A percentile compares a stretch with the other conserved stretches of the same genome.
Evolutionary conservation across 2,888 invertebrate species (phyloP).

Genomic region (Acleris sparsana): DNA sequence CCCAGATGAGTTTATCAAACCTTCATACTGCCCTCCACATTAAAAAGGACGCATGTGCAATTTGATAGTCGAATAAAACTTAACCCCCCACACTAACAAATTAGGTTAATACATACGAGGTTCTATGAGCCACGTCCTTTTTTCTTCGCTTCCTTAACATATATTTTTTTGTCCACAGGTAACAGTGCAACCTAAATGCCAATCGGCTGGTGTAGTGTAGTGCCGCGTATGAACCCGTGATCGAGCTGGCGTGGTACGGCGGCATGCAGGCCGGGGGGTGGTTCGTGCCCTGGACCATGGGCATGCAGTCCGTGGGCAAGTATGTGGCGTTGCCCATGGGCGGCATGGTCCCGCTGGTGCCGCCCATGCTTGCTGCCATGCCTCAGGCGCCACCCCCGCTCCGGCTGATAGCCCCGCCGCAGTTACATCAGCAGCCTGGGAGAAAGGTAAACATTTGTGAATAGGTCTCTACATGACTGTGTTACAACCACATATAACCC

Average conservation of each 20-base stretch:
- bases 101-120: too few relatives aligned
- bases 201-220: conserved; percentile 49
- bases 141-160: too few relatives aligned
- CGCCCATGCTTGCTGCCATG: conserved; percentile 72
- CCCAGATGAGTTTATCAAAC: too few relatives aligned
- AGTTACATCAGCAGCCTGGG: conserved; percentile 64
- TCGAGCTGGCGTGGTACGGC: conserved; percentile 82
- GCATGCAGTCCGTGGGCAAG: conserved; percentile 63
- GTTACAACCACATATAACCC: too few relatives aligned
- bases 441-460: conserved; percentile 61
- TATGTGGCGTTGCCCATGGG: conserved; percentile 80
- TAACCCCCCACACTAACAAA: too few relatives aligned
- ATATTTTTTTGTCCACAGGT: conserved; percentile 66
- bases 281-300: conserved; percentile 76
- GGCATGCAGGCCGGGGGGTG: conserved; percentile 80
- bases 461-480: too few relatives aligned
- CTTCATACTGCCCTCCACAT: too few relatives aligned
- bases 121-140: too few relatives aligned
- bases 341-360: conserved; percentile 73
- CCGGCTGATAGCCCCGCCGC: conserved; percentile 74
- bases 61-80: too few relatives aligned
- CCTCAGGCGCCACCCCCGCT: conserved; percentile 70
- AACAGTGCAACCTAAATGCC: conserved; percentile 54
- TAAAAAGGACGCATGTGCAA: too few relatives aligned
- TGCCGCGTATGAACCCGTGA: conserved; percentile 48